Evolutionary conservation across 2,888 invertebrate genomes (phyloP).

Genomic region (Thyatira batis): DNA sequence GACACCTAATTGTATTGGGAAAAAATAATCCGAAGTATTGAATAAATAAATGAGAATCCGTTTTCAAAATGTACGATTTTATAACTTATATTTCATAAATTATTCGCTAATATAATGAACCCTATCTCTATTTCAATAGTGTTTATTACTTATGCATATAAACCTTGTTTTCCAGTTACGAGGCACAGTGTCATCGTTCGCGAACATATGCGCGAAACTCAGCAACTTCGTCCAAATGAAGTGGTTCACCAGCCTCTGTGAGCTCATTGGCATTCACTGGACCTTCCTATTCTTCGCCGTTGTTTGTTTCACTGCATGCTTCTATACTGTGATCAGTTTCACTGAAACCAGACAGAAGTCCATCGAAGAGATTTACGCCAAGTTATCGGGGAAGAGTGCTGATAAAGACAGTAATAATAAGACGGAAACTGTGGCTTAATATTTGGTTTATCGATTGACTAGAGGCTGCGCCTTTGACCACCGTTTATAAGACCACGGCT

Average conservation of each 20-base stretch:
- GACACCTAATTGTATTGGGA: too few relatives aligned
- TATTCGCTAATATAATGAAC: too few relatives aligned
- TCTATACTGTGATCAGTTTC: slow-evolving; percentile 62
- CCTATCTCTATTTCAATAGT: too few relatives aligned
- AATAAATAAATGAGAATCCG: too few relatives aligned
- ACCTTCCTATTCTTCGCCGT: slow-evolving; percentile 67
- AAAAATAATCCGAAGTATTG: too few relatives aligned
- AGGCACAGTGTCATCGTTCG: slow-evolving; percentile 70
- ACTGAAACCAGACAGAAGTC: slow-evolving; percentile 69
- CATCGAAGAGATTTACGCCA: slow-evolving; percentile 68
- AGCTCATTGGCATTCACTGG: slow-evolving; percentile 70
- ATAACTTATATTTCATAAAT: too few relatives aligned
- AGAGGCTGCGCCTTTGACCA: not conserved
- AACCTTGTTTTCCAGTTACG: slow-evolving; percentile 55
- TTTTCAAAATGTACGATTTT: too few relatives aligned
- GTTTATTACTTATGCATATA: too few relatives aligned
- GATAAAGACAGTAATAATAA: slow-evolving; percentile 37
- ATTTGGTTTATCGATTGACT: not conserved
- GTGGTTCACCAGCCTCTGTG: slow-evolving; percentile 68
- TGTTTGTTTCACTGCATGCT: slow-evolving; percentile 60
- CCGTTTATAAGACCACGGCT: not conserved
- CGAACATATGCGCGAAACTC: slow-evolving; percentile 71
- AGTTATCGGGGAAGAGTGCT: slow-evolving; percentile 48
- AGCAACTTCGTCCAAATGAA: slow-evolving; percentile 76
- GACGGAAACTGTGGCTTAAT: not conserved